Conservation (phyloP, 2,888 invertebrate genomes). For the Argyresthia albistria region DNA sequence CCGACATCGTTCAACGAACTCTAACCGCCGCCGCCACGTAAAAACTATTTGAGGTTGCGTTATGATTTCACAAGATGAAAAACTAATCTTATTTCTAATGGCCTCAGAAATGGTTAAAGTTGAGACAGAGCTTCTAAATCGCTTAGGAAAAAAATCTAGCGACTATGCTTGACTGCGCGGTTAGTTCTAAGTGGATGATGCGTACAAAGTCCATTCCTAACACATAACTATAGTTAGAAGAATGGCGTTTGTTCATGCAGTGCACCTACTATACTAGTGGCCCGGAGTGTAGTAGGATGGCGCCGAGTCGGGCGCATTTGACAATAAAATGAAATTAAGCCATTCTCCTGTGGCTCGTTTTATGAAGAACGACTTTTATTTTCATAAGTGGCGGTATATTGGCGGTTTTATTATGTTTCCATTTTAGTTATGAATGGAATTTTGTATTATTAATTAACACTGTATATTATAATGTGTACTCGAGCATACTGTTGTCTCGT, state of each 20-base stretch:
- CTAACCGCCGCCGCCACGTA: neutral
- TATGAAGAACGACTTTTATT: slow-evolving; percentile 35
- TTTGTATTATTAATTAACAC: no score
- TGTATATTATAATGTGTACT: no score
- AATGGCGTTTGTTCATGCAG: neutral
- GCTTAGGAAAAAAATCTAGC: neutral
- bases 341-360: slow-evolving; percentile 19
- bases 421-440: no score
- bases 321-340: slow-evolving; percentile 42
- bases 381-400: slow-evolving; percentile 16
- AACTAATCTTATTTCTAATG: neutral
- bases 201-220: neutral
- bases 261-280: slow-evolving; percentile 5
- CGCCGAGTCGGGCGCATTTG: slow-evolving; percentile 13
- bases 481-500: no score
- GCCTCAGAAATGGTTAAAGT: neutral
- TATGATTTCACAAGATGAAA: neutral
- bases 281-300: slow-evolving; percentile 20
- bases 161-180: neutral
- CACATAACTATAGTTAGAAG: neutral
- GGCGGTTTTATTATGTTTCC: no score
- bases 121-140: neutral
- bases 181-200: neutral
- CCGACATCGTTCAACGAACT: neutral
- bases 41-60: no score